phyloP scores from a whole-genome alignment of 2,113 vertebrate species.

The Charadrius vociferus region DNA sequence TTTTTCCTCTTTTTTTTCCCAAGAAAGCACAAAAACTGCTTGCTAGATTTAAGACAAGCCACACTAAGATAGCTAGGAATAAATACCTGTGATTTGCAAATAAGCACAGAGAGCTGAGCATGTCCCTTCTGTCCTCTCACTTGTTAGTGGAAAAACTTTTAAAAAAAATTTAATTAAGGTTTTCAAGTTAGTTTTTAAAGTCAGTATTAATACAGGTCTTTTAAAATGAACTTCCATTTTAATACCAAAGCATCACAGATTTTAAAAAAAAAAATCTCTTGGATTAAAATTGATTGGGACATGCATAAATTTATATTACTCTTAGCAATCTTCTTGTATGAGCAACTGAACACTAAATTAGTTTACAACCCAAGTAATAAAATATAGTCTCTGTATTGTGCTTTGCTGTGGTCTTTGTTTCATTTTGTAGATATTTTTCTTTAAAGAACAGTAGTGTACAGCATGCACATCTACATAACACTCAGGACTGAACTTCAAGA shows the following conservation, averaged over 20 bases:
- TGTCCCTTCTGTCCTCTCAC: background rate
- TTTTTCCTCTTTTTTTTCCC: background rate
- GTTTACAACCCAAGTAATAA: background rate
- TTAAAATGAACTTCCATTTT: background rate
- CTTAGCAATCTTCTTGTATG: background rate
- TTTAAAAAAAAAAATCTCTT: background rate
- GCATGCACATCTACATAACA: background rate
- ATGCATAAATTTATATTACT: background rate
- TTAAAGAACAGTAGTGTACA: background rate
- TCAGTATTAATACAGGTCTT: background rate
- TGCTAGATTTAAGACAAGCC: background rate
- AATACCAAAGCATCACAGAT: background rate
- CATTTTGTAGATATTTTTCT: background rate
- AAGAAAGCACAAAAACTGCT: background rate
- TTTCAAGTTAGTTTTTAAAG: background rate
- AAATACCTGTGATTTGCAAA: background rate
- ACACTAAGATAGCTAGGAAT: background rate
- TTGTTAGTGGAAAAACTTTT: background rate
- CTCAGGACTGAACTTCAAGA: background rate
- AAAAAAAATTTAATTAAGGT: background rate
- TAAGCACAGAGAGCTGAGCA: background rate
- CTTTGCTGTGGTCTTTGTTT: background rate
- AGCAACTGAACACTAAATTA: background rate
- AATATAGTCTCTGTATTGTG: background rate
- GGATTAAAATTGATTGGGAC: background rate